Base-by-base conservation (phyloP, 2,113 vertebrate genomes). In the Grallaria varia region DNA sequence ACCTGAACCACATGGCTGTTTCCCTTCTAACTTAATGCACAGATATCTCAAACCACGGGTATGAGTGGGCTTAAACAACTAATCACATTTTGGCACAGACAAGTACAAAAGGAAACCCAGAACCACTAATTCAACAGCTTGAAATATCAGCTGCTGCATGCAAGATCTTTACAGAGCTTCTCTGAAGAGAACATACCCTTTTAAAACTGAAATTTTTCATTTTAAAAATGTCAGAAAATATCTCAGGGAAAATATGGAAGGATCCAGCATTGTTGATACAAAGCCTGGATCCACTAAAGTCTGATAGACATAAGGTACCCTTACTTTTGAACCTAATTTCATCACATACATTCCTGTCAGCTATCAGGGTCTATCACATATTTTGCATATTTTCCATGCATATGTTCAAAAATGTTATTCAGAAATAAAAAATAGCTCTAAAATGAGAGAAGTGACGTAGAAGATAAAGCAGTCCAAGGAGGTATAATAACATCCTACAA, bases 61-160 rank as follows among this genome's bases (percentile, higher is more conserved):
- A 87, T 93, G 96, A 96, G 96, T 97, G 96, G 96, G 96, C 82
- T 96, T 94, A 90, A 97, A 96, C 52, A 96, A 96, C 95, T 96
- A 96, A 97, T 93, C 90, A 16, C 90, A 84, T 97, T 95, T 97
- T 97, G 96, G 94, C 96, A 96, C 80, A 92, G 90, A 56, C n/a
- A 79, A 95, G 90, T 95, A 95, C 90, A 94, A 97, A 96, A 96
- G 95, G 90, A 94, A 97, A 96, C 90, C 94, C 91, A 92, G 85
- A 93, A 88, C 90, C 94, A 97, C 93, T 95, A 96, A 97, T 95
- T 94, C 93, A 97, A 96, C 96, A 96, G 96, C 95, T 96, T 96
- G 96, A 91, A 97, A 96, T 96, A 96, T 97, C 96, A 97, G 94
- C 95, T 96, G 96, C 95, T 94, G 74, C 76, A 96, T 78, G 80